Conservation (phyloP, 2,113 vertebrate species). For the Bubo blakistoni region DNA sequence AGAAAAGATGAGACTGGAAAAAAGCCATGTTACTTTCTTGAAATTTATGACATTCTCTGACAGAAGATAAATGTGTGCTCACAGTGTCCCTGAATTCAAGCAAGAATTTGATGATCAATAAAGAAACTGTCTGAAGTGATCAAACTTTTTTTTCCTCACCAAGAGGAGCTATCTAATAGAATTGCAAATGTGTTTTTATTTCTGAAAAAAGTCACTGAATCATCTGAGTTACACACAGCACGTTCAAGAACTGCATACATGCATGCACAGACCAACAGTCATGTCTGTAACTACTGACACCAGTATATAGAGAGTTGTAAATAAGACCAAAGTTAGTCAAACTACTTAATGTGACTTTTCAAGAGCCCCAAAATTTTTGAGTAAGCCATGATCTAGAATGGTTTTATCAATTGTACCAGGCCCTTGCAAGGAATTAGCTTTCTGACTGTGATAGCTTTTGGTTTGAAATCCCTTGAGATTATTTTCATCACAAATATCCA, state of each 20-base stretch:
- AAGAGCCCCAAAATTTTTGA: not conserved
- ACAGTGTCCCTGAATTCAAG: not conserved
- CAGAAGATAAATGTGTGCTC: not conserved
- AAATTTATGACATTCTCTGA: not conserved
- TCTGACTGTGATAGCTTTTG: not conserved
- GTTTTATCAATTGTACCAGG: not conserved
- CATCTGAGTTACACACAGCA: not conserved
- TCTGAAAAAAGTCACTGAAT: not conserved
- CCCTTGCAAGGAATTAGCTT: not conserved
- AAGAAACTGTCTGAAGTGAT: not conserved
- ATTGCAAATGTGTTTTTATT: not conserved
- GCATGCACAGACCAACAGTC: not conserved
- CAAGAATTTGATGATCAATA: not conserved
- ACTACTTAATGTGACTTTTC: not conserved
- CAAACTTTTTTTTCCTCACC: not conserved
- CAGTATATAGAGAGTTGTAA: not conserved
- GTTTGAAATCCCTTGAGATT: not conserved
- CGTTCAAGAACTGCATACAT: not conserved
- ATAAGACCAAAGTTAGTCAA: not conserved
- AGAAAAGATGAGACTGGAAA: not conserved
- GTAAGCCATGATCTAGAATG: not conserved
- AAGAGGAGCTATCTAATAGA: not conserved
- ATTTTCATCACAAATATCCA: not conserved
- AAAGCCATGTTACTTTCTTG: not conserved
- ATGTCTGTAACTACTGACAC: not conserved